These are phyloP conservation scores for Drosophila gunungcola DNA, from an alignment of 1,140 invertebrate species.

Conservation along the genomic window DNA sequence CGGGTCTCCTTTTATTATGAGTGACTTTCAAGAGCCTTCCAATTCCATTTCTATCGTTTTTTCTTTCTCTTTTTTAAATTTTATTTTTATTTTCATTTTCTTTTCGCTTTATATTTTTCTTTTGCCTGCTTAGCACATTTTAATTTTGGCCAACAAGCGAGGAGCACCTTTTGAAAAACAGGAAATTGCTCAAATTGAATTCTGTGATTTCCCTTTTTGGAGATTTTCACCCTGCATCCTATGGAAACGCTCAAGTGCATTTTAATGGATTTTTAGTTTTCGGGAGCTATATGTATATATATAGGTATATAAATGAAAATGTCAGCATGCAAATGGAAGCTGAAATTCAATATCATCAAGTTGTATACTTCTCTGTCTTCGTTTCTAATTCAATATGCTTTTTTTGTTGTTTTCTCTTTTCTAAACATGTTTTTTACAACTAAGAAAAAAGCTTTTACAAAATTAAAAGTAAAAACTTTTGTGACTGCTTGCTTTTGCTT, in stretches of 20 bases:
- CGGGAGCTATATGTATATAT: neutral
- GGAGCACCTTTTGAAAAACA: slow-evolving; percentile 65
- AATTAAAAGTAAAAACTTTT: too few species aligned
- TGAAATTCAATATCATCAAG: neutral
- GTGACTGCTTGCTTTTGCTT: too few species aligned
- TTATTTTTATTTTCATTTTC: too few species aligned
- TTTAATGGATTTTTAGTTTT: slow-evolving; percentile 63
- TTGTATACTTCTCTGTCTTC: neutral
- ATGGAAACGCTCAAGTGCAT: slow-evolving; percentile 59
- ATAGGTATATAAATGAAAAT: slow-evolving; percentile 3
- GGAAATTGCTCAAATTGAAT: slow-evolving; percentile 80
- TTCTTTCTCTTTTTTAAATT: neutral
- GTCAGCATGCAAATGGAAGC: slow-evolving; percentile 11
- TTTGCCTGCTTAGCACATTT: slow-evolving; percentile 49
- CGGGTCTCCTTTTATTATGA: slow-evolving; percentile 15
- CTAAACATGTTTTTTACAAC: too few species aligned
- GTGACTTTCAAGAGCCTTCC: slow-evolving; percentile 38
- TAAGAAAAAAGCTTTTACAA: too few species aligned
- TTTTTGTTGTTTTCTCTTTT: too few species aligned
- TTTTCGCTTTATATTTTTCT: neutral
- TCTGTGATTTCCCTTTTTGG: slow-evolving; percentile 63
- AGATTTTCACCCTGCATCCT: slow-evolving; percentile 37
- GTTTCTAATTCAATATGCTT: neutral
- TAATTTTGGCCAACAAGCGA: slow-evolving; percentile 43
- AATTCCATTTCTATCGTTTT: slow-evolving; percentile 27